These are phyloP conservation scores for Seriola dumerili DNA, from an alignment of 2,113 vertebrate species.

Conservation along the genomic window DNA sequence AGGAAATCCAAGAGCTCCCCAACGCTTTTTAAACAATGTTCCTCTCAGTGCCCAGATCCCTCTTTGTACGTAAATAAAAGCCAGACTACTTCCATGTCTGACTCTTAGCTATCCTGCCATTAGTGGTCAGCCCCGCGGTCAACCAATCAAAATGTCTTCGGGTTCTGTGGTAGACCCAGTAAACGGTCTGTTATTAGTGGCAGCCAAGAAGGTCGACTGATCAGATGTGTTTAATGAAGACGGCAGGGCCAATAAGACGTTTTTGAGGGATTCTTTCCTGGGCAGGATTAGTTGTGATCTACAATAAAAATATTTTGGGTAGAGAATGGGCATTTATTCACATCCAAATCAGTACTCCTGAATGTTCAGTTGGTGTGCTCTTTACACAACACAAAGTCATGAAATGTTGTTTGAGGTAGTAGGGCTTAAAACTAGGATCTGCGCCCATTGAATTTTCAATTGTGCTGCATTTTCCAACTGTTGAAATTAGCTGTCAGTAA, in stretches of 20 bases:
- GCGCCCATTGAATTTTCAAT: neutral
- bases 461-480: neutral
- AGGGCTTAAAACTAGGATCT: neutral
- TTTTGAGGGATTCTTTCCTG: neutral
- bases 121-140: conserved; percentile 77
- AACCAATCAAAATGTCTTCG: conserved; percentile 75
- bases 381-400: neutral
- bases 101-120: conserved; percentile 74
- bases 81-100: conserved; percentile 75
- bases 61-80: conserved; percentile 65
- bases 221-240: conserved; percentile 50
- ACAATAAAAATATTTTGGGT: conserved; percentile 1
- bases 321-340: neutral
- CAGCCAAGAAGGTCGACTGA: conserved; percentile 59
- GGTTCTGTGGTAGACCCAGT: conserved; percentile 76
- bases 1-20: conserved; percentile 58
- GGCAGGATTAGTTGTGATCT: conserved; percentile 9
- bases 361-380: neutral
- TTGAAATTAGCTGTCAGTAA: neutral
- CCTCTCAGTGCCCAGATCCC: conserved; percentile 44
- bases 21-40: conserved; percentile 43
- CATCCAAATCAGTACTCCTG: neutral
- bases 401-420: neutral
- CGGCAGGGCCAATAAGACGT: conserved; percentile 43
- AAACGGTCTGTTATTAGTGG: conserved; percentile 78